phyloP scores from a whole-genome alignment of 2,888 invertebrate species.

The Nineta flava region DNA sequence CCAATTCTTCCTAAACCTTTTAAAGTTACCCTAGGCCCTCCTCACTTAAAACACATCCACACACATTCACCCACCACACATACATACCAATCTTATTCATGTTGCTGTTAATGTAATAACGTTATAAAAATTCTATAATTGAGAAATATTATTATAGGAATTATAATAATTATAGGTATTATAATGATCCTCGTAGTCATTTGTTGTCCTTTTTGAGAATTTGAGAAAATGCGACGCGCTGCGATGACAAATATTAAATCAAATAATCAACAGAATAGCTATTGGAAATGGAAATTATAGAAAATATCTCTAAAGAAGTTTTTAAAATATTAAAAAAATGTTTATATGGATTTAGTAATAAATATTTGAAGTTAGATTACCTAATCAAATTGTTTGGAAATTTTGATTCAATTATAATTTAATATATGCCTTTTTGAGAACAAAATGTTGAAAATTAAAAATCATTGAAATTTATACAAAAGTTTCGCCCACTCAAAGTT shows the following conservation, averaged over 20 bases:
- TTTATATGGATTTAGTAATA: neutral
- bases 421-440: no score
- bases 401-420: no score
- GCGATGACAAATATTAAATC: neutral
- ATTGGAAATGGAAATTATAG: neutral
- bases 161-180: neutral
- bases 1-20: no score
- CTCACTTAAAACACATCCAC: neutral
- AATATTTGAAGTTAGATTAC: no score
- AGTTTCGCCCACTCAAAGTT: no score
- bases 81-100: constrained; percentile 1
- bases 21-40: no score
- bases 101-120: constrained; percentile 8
- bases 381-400: no score
- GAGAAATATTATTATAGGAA: constrained; percentile 1
- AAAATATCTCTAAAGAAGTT: neutral
- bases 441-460: no score
- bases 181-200: constrained; percentile 1
- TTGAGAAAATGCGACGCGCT: neutral
- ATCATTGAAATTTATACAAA: no score
- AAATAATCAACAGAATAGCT: neutral
- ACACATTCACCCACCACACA: neutral
- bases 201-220: neutral
- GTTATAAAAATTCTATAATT: constrained; percentile 6
- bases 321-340: neutral